phyloP scores from a whole-genome alignment of 2,113 vertebrate genomes.

The Murina feae region DNA sequence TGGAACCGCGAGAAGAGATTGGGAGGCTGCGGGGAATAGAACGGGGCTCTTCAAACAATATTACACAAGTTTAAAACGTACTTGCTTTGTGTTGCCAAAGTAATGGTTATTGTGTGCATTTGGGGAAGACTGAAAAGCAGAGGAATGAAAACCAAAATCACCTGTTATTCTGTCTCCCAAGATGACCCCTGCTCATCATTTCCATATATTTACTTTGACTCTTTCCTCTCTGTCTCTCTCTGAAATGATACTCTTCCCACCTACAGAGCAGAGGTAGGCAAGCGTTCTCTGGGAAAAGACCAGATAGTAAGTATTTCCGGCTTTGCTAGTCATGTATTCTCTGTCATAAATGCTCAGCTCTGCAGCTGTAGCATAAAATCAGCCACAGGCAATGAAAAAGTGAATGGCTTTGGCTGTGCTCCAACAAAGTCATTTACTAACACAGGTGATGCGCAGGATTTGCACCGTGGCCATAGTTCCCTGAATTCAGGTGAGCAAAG shows the following conservation, averaged over 20 bases:
- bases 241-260: not conserved
- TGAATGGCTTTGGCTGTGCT: not conserved
- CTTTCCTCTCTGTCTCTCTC: not conserved
- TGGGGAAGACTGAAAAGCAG: not conserved
- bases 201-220: not conserved
- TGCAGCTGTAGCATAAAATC: not conserved
- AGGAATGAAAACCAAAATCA: not conserved
- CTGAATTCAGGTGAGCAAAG: not conserved
- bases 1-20: accelerated
- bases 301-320: not conserved
- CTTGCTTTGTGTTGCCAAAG: not conserved
- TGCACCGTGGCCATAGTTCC: not conserved
- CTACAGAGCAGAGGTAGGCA: not conserved
- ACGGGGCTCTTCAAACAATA: not conserved
- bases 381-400: not conserved
- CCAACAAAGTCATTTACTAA: not conserved
- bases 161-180: not conserved
- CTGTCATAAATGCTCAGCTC: not conserved
- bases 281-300: not conserved
- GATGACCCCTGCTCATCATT: not conserved
- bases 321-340: not conserved
- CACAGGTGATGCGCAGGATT: too few species aligned
- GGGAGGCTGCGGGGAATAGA: accelerated
- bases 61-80: not conserved
- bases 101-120: not conserved